Conservation (phyloP, 2,888 invertebrate species). For the Chrysodeixis includens region DNA sequence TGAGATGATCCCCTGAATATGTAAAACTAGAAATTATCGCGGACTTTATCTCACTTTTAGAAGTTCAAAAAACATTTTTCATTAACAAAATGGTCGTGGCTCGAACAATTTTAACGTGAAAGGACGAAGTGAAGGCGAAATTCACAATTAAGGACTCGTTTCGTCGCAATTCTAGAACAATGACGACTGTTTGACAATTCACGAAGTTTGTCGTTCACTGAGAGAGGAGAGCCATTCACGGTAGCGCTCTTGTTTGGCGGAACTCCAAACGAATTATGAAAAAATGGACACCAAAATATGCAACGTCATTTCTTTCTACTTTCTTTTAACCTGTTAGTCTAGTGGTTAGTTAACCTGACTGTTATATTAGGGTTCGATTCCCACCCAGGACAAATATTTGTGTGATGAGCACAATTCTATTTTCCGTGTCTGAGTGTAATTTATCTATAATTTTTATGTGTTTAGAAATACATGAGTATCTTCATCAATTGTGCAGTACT, state of each 20-base stretch:
- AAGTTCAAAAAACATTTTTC: conserved; percentile 56
- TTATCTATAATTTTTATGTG: too few relatives aligned
- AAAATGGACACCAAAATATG: not conserved
- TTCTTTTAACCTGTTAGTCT: too few relatives aligned
- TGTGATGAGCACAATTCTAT: too few relatives aligned
- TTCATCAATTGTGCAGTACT: too few relatives aligned
- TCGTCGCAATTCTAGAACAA: conserved; percentile 48
- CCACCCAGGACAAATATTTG: too few relatives aligned
- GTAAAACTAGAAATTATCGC: conserved; percentile 45
- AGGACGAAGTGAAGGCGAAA: conserved; percentile 25
- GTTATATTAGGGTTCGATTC: too few relatives aligned
- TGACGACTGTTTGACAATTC: conserved; percentile 53
- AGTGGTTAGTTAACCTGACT: too few relatives aligned
- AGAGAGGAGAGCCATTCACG: conserved; percentile 6
- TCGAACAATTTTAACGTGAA: conserved; percentile 41
- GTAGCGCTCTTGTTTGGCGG: not conserved
- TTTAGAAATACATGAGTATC: too few relatives aligned
- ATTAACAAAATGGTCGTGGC: conserved; percentile 42
- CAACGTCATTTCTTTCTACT: not conserved
- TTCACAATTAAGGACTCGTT: conserved; percentile 51
- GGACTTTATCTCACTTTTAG: conserved; percentile 45
- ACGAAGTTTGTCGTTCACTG: conserved; percentile 43
- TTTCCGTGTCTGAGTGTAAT: too few relatives aligned
- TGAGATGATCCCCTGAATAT: conserved; percentile 50
- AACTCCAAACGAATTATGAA: not conserved